Conservation (phyloP, 1,140 invertebrate genomes). For the Diorhabda elongata region DNA sequence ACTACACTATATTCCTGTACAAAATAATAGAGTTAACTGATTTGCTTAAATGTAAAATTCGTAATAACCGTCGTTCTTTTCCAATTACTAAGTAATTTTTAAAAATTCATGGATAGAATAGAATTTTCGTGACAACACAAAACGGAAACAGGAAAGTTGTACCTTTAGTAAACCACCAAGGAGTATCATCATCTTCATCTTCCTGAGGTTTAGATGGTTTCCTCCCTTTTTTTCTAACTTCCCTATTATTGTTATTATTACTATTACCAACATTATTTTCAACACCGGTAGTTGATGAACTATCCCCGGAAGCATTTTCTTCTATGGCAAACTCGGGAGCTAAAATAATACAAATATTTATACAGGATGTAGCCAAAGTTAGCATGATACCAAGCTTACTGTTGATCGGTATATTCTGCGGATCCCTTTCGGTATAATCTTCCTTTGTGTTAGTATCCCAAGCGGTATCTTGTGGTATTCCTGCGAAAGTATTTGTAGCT, state of each 20-base stretch:
- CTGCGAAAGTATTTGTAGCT: slow-evolving; percentile 32
- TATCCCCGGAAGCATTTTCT: neutral
- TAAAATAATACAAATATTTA: neutral
- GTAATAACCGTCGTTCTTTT: too few species aligned
- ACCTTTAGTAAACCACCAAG: neutral
- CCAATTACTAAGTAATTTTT: too few species aligned
- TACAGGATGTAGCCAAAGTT: neutral
- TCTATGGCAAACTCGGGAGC: neutral
- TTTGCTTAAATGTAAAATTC: too few species aligned
- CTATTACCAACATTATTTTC: too few species aligned
- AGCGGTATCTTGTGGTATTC: neutral
- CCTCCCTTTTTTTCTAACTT: neutral
- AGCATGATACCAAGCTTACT: neutral
- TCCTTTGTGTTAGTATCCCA: neutral
- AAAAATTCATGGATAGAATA: too few species aligned
- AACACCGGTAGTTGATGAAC: neutral
- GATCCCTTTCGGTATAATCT: neutral
- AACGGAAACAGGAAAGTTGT: neutral
- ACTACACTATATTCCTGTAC: neutral
- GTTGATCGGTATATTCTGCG: slow-evolving; percentile 22
- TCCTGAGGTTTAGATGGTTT: neutral
- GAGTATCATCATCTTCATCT: neutral
- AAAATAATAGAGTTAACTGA: neutral
- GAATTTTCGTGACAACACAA: too few species aligned
- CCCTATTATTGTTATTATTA: neutral